A percentile compares a stretch with the other conserved stretches of the same genome.
phyloP scores from a whole-genome alignment of 2,797 vertebrate genomes.

The Pantherophis alleghaniensis region DNA sequence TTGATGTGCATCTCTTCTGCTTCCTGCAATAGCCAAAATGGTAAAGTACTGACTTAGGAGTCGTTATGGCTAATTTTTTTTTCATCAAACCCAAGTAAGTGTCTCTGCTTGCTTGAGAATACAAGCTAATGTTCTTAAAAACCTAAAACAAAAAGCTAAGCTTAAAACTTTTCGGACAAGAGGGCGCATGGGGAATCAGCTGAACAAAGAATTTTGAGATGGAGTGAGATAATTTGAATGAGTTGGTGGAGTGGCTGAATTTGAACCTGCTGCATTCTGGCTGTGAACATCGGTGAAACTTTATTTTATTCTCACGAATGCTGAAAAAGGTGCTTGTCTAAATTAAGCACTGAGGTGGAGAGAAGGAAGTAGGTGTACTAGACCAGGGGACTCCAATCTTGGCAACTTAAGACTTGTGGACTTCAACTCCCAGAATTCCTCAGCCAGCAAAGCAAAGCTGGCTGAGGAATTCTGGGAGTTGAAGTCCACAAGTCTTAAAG shows the following conservation, averaged over 20 bases:
- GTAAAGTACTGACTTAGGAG: neutral
- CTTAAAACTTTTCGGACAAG: neutral
- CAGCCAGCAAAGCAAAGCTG: too few species aligned
- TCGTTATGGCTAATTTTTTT: neutral
- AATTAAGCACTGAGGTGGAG: neutral
- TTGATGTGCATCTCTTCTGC: conserved; percentile 99
- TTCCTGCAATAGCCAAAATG: conserved; percentile 75
- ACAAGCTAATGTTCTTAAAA: neutral
- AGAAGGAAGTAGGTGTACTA: neutral
- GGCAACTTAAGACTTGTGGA: too few species aligned
- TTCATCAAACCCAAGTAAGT: neutral
- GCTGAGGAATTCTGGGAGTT: too few species aligned
- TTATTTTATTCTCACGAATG: neutral
- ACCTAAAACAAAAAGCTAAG: neutral
- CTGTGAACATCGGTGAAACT: neutral
- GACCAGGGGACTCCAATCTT: too few species aligned
- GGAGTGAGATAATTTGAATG: neutral
- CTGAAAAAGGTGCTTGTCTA: neutral
- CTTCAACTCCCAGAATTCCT: too few species aligned
- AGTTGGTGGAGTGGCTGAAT: neutral
- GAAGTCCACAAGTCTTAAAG: too few species aligned
- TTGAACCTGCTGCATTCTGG: neutral
- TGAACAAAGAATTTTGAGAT: neutral
- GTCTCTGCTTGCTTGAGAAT: neutral
- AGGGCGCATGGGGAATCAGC: neutral